phyloP scores from a whole-genome alignment of 1,140 invertebrate species.

The Pentalonia nigronervosa region DNA sequence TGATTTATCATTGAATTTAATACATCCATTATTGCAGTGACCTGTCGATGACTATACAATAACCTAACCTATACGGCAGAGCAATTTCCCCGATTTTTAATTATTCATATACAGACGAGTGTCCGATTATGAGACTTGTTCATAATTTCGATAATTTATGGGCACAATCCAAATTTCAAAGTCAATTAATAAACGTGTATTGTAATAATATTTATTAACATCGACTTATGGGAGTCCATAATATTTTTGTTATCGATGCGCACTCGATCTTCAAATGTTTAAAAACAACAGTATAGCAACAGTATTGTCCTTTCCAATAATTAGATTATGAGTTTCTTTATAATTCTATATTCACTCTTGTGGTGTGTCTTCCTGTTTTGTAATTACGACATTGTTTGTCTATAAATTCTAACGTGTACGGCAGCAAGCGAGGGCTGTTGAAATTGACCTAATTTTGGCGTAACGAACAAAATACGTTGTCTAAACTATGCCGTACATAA shows the following conservation, averaged over 20 bases:
- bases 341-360: neutral
- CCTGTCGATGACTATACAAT: neutral
- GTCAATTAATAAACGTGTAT: neutral
- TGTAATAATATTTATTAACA: constrained; percentile 1
- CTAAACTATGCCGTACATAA: neutral
- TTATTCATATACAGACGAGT: neutral
- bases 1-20: neutral
- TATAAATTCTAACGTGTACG: neutral
- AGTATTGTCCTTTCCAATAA: too few relatives aligned
- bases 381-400: neutral
- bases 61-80: neutral
- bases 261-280: neutral
- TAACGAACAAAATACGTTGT: neutral
- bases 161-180: neutral
- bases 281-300: neutral
- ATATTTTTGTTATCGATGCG: neutral
- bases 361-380: neutral
- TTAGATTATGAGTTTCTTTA: neutral
- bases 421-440: neutral
- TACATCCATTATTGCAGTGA: neutral
- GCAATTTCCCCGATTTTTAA: neutral
- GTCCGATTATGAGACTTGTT: neutral
- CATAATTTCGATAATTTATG: neutral
- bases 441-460: constrained; percentile 1
- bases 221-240: neutral